Base-by-base conservation (phyloP, 2,888 invertebrate species). In the Chymomyza caudatula region DNA sequence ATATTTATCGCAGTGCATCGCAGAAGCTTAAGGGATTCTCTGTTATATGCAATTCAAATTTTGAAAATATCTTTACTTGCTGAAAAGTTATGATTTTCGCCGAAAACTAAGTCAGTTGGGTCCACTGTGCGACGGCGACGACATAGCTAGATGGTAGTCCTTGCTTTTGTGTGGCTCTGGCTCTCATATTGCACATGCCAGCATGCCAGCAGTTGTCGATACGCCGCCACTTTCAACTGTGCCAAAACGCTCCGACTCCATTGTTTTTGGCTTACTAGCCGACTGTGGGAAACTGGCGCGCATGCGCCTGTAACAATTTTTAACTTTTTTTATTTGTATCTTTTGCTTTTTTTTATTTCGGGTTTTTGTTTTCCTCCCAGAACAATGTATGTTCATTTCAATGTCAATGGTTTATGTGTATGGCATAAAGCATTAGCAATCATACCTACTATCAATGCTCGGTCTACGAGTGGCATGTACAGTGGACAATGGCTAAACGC, bases 321-420 rank as follows among this genome's bases (percentile, higher is more conserved):
- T 73, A 71, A 63, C 52, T 47, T 47, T 44, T 47, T 47, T 19
- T 6, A 15, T 15, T 47, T 47, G 47, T 47, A 17, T 15, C 15
- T 47, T 15, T 17, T 2, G n/a, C n/a, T 47, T 15, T 47, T 47
- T 43, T 15, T 43, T 43, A 5, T 37, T 37, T 47, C 0, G 2
- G n/a, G 5, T 23, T 15, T 53, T 25, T 11, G 53, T 22, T 25
- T 53, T 37, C 11, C 29, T 37, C 11, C 25, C 23, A 53, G 53
- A 23, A 59, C 17, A 58, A 59, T 49, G 54, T 64, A 69, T 64
- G 69, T 37, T 57, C 69, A 69, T 82, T 85, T 83, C 86, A 83
- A 83, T 83, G 82, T 84, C 82, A 85, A 85, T 83, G 82, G 76
- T 76, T 85, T 80, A 85, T 83, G 76, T 73, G 81, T 84, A 51